phyloP scores from a whole-genome alignment of 1,140 invertebrate species.

The Subanguina moxae region DNA sequence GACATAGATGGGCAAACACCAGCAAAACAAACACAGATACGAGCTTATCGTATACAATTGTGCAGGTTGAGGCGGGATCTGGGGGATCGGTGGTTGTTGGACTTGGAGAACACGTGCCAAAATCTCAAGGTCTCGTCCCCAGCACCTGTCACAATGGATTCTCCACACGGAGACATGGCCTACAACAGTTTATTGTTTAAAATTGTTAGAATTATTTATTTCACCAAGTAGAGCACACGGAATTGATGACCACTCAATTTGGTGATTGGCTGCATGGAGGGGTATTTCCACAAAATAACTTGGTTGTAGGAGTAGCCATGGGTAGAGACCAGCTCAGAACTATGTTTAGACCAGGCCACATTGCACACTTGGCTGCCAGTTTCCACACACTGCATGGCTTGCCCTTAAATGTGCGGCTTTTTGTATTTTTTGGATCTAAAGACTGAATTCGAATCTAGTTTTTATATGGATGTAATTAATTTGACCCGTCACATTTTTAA shows the following conservation, averaged over 20 bases:
- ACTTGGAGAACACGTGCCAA: conserved; percentile 51
- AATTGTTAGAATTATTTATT: conserved; percentile 41
- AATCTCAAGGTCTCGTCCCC: conserved; percentile 90
- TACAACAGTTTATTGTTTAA: conserved; percentile 37
- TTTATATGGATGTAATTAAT: no score
- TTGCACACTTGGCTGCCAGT: conserved; percentile 96
- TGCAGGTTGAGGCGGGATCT: conserved; percentile 41
- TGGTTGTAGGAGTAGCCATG: conserved; percentile 99
- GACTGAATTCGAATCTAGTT: no score
- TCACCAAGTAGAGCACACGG: conserved; percentile 82
- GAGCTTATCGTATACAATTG: conserved; percentile 25
- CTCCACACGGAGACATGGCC: conserved; percentile 95
- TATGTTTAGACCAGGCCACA: conserved; percentile 81
- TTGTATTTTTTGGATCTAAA: no score
- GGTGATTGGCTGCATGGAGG: conserved; percentile 79
- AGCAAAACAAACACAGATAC: background rate
- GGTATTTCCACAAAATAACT: conserved; percentile 93
- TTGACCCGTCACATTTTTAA: no score
- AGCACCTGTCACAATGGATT: conserved; percentile 97
- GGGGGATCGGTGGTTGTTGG: conserved; percentile 23
- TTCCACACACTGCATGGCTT: conserved; percentile 96
- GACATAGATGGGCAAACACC: no score
- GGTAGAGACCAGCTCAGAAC: conserved; percentile 71
- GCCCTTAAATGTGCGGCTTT: no score
- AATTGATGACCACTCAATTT: conserved; percentile 97